Evolutionary conservation across 2,797 vertebrate genomes (phyloP), one percentile per base, ranked within the genome.

Genomic region (Selene dorsalis): DNA sequence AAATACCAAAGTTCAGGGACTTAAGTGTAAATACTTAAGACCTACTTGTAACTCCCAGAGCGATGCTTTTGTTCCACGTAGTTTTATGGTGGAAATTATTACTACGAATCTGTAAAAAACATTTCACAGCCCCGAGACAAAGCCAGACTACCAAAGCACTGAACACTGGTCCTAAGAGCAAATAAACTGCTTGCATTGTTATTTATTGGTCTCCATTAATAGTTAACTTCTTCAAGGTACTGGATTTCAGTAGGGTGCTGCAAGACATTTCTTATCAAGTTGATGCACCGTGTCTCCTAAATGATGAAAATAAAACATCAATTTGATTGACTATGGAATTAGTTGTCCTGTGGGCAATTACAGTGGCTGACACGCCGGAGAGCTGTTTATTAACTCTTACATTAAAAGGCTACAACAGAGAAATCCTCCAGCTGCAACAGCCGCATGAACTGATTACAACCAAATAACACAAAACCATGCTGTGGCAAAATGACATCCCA

Each of bases 321-420:
- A 22, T 90, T 90, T 88, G 82, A 89, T 73, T 86, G 85, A 89
- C 90, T 88, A 38, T 80, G 58, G 75, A 88, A 89, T 90, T 75
- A 88, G 82, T 87, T 73, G 79, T 87, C 73, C 83, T 85, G 78
- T 77, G 79, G 76, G 84, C 88, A 85, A 89, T 91, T 90, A 89
- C 71, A 70, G 77, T 52, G 69, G 55, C 88, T 79, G 85, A 87
- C 77, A 75, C 28, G 14, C 77, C 13, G 41, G 73, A 79, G 77
- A 82, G 74, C 68, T 66, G 79, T 85, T 89, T 83, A 85, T 83
- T 86, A 88, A 87, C 67, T 79, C 75, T 83, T 73, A 79, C 58
- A 72, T 84, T 84, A 85, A 85, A 87, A 84, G 77, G 50, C 78
- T 75, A 57, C 61, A 69, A 77, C 68, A 74, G 63, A 83, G 20